Evolutionary conservation across 2,797 vertebrate species (phyloP).

Genomic region (Clarias fuscus): DNA sequence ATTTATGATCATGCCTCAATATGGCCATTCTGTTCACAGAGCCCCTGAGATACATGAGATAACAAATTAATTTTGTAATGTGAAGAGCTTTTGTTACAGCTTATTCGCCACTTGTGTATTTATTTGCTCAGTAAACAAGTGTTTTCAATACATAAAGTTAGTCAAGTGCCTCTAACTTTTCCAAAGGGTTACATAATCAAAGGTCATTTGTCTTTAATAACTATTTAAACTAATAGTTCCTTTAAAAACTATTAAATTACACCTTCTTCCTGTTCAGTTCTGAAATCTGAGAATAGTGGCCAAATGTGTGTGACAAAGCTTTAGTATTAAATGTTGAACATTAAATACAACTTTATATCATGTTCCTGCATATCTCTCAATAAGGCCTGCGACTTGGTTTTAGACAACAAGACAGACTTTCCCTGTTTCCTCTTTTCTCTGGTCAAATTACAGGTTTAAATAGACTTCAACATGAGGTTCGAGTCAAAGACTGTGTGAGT

Average conservation of each 20-base stretch:
- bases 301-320: neutral
- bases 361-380: slow-evolving; percentile 16
- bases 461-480: slow-evolving; percentile 28
- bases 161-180: slow-evolving; percentile 17
- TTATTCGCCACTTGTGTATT: slow-evolving; percentile 30
- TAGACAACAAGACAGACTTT: slow-evolving; percentile 37
- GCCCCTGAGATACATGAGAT: slow-evolving; percentile 45
- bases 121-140: slow-evolving; percentile 32
- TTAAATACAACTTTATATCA: neutral
- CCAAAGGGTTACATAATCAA: slow-evolving; percentile 18
- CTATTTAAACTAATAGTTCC: too few species aligned
- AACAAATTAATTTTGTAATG: slow-evolving; percentile 52
- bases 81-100: slow-evolving; percentile 47
- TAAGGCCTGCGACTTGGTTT: slow-evolving; percentile 28
- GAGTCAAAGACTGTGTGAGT: slow-evolving; percentile 18
- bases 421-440: slow-evolving; percentile 45
- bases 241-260: slow-evolving; percentile 7
- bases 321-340: neutral
- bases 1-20: slow-evolving; percentile 46
- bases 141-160: slow-evolving; percentile 15
- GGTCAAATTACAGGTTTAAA: slow-evolving; percentile 45
- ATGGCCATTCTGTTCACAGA: slow-evolving; percentile 47
- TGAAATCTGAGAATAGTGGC: neutral
- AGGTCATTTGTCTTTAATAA: neutral
- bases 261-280: neutral